Evolutionary conservation across 2,113 vertebrate species (phyloP).

Genomic region (Morone saxatilis): DNA sequence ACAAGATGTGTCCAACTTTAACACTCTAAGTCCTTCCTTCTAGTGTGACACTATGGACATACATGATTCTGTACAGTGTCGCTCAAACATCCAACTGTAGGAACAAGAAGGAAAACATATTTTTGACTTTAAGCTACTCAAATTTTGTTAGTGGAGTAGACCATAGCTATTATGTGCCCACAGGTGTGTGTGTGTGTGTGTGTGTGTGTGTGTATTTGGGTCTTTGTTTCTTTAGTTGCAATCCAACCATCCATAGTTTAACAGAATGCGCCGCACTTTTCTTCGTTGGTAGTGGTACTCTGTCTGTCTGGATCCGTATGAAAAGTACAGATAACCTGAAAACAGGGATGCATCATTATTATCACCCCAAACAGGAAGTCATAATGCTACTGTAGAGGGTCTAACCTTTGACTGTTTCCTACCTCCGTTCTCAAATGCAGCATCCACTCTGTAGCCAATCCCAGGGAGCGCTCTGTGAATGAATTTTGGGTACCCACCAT

Average conservation of each 20-base stretch:
- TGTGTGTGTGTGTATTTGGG: neutral
- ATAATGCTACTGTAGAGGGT: neutral
- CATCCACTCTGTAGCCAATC: conserved; percentile 75
- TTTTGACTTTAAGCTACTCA: neutral
- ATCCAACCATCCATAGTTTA: conserved; percentile 79
- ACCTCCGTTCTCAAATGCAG: conserved; percentile 80
- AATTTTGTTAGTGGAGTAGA: neutral
- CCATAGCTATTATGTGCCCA: neutral
- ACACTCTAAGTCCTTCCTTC: too few species aligned
- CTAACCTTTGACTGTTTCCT: conserved; percentile 3
- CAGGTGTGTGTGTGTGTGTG: neutral
- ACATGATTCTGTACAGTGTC: too few species aligned
- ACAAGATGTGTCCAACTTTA: too few species aligned
- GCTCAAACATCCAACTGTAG: too few species aligned
- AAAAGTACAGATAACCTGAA: conserved; percentile 83
- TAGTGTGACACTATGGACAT: too few species aligned
- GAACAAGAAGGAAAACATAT: too few species aligned
- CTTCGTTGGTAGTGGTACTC: conserved; percentile 73
- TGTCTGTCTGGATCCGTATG: conserved; percentile 74
- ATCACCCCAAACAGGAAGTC: neutral
- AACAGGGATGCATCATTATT: neutral
- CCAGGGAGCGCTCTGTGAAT: conserved; percentile 65
- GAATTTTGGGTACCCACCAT: conserved; percentile 68
- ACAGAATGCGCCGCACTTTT: conserved; percentile 51
- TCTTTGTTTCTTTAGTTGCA: conserved; percentile 68